Base-by-base conservation (phyloP, 2,797 vertebrate genomes). In the Chrosomus eos region DNA sequence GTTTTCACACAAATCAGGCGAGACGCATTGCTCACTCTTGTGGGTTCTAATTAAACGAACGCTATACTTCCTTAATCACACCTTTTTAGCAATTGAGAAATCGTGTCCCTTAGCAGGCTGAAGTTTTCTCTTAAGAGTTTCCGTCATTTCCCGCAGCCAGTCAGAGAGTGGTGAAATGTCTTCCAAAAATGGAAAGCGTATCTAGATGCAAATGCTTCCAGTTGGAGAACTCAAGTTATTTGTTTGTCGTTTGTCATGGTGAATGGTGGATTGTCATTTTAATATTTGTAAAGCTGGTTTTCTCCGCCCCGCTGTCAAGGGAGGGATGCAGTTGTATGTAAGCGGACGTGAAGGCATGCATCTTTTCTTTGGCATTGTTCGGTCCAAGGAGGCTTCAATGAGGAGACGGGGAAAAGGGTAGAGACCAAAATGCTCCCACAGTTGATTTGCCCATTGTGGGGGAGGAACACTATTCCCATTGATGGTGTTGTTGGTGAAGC, bases 271-370 rank as follows among this genome's bases (percentile, higher is more conserved):
- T 68, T 86, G 19, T 40, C 33, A 9, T 86, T 72, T 70, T 81
- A 76, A 72, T 73, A 73, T 78, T 86, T 76, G 84, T 87, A 74
- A 88, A 38, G 82, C 81, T 71, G 84, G 81, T 84, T 91, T 90
- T 89, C 74, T 91, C 83, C 64, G 31, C 81, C 62, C 36, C 19
- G 67, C 58, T 86, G 67, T 88, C 45, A 87, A 88, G 82, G 68
- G 84, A 92, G 90, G 91, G 84, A 88, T 87, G 87, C 70, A n/a
- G 82, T 85, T 84, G 85, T 75, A 82, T 75, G 84, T 82, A 91
- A 92, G 89, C 80, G 88, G 92, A 95, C 93, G 93, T 96, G 94
- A 94, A 94, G 93, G 94, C 93, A 95, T 96, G 93, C 90, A 90
- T 91, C 93, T 93, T 94, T 92, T 93, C 91, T 92, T 89, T 91